Evolutionary conservation across 2,113 vertebrate species (phyloP).

Genomic region (Ailurus styani): DNA sequence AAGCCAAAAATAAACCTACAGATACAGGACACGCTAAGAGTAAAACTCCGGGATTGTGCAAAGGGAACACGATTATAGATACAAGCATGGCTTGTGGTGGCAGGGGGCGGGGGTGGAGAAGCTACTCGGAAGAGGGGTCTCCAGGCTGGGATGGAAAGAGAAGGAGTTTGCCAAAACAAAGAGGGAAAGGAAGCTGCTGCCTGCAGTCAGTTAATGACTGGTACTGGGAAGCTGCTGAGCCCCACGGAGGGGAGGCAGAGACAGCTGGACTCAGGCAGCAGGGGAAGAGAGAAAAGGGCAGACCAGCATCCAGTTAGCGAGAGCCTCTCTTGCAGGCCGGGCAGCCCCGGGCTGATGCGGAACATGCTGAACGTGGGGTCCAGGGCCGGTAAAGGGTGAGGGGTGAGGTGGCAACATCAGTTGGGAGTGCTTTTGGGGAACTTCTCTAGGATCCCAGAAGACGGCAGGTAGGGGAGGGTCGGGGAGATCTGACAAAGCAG

Average conservation of each 20-base stretch:
- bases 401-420: not conserved
- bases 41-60: not conserved
- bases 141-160: not conserved
- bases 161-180: not conserved
- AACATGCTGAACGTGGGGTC: not conserved
- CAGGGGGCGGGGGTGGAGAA: not conserved
- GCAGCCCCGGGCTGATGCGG: not conserved
- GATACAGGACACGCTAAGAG: not conserved
- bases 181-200: not conserved
- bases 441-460: not conserved
- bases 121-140: not conserved
- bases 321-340: not conserved
- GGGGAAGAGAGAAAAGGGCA: not conserved
- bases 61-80: not conserved
- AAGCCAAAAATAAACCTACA: not conserved
- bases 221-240: not conserved
- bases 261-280: not conserved
- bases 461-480: not conserved
- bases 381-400: not conserved
- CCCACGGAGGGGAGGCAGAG: not conserved
- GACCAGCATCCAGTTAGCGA: not conserved
- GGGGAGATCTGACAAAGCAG: not conserved
- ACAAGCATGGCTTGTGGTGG: not conserved
- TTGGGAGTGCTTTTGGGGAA: not conserved
- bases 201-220: not conserved